Conservation (phyloP, 2,888 invertebrate genomes). For the Plebejus anna region DNA sequence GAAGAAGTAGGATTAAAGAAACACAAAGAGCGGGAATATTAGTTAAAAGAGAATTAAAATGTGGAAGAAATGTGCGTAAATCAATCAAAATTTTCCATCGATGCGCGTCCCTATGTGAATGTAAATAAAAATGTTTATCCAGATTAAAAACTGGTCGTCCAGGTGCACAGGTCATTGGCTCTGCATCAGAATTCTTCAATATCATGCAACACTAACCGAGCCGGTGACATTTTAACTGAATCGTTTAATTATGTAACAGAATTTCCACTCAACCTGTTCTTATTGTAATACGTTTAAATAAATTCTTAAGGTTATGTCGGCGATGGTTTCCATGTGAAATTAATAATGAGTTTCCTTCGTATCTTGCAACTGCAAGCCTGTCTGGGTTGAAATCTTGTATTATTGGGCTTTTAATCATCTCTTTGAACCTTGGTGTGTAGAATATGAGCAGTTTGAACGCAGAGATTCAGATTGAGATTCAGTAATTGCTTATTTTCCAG, state of each 20-base stretch:
- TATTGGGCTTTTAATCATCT: not conserved
- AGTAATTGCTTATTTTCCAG: not conserved
- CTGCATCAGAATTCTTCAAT: conserved; percentile 26
- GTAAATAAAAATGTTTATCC: conserved; percentile 26
- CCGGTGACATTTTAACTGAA: conserved; percentile 20
- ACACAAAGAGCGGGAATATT: not conserved
- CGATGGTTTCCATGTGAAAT: conserved; percentile 2
- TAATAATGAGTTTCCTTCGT: not conserved
- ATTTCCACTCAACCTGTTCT: conserved; percentile 25
- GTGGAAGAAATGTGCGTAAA: not conserved
- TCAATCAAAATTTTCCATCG: not conserved
- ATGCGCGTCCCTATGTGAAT: conserved; percentile 16
- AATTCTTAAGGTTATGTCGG: conserved; percentile 1
- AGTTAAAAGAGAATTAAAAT: not conserved
- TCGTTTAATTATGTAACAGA: conserved; percentile 22
- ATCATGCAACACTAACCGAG: conserved; percentile 25
- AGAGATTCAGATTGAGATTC: not conserved
- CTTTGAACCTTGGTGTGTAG: not conserved
- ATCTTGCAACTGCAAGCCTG: conserved; percentile 4
- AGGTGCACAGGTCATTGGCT: conserved; percentile 29
- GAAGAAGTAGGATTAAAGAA: not conserved
- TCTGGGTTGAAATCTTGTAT: not conserved
- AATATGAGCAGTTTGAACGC: not conserved
- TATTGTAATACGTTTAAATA: conserved; percentile 15
- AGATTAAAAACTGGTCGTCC: conserved; percentile 28